These are phyloP conservation scores for Philonicus albiceps DNA, from an alignment of 2,888 invertebrate genomes.

Conservation along the genomic window DNA sequence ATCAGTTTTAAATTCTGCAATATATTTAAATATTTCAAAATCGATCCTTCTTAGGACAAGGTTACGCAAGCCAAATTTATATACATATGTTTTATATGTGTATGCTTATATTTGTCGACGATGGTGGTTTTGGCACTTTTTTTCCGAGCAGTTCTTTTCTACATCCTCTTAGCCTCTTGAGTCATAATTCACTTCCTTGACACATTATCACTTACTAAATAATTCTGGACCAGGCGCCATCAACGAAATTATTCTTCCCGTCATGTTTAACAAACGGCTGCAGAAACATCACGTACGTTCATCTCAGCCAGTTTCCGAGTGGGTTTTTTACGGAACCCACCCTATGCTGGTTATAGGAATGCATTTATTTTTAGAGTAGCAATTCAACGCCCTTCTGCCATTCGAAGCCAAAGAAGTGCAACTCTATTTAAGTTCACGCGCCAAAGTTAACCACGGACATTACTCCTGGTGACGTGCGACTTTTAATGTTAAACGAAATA, in stretches of 20 bases:
- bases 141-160: background rate
- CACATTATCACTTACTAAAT: conserved; percentile 2
- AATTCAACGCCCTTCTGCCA: background rate
- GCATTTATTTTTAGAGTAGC: background rate
- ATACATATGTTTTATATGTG: background rate
- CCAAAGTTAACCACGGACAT: background rate
- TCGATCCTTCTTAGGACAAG: background rate
- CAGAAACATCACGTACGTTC: background rate
- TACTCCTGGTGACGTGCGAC: background rate
- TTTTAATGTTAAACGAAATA: background rate
- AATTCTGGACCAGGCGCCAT: background rate
- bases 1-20: background rate
- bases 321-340: background rate
- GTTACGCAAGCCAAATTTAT: background rate
- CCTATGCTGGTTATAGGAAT: background rate
- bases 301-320: background rate
- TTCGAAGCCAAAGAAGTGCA: background rate
- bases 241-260: background rate
- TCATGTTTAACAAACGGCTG: background rate
- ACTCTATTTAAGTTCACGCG: background rate
- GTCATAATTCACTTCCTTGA: background rate
- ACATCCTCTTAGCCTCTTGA: background rate
- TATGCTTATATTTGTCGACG: background rate
- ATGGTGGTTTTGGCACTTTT: background rate
- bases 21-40: background rate